Evolutionary conservation across 2,113 vertebrate genomes (phyloP).

Genomic region (Scartelaos histophorus): DNA sequence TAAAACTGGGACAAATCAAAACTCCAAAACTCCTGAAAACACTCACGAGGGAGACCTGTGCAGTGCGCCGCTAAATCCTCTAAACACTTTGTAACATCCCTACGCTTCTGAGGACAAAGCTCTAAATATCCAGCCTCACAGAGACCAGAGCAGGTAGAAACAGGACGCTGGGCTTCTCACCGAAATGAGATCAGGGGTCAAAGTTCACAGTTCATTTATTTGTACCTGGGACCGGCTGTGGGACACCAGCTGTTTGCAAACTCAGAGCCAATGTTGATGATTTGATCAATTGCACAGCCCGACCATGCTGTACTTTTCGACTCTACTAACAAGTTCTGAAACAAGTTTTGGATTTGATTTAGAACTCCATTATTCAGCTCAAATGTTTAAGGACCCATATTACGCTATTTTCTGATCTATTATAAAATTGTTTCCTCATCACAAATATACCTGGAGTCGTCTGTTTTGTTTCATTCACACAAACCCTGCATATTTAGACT

Average conservation of each 20-base stretch:
- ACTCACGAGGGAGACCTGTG: neutral
- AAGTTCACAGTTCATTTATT: constrained; percentile 15
- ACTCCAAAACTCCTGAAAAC: constrained; percentile 10
- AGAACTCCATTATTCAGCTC: too few species aligned
- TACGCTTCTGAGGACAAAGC: constrained; percentile 16
- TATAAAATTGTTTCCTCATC: too few species aligned
- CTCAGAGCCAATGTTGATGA: neutral
- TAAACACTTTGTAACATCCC: constrained; percentile 7
- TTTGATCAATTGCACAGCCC: too few species aligned
- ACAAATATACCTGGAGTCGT: too few species aligned
- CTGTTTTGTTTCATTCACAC: too few species aligned
- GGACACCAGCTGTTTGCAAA: constrained; percentile 8
- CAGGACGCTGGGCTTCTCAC: constrained; percentile 2
- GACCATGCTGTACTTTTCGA: too few species aligned
- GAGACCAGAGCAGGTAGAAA: constrained; percentile 8
- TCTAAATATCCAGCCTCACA: neutral
- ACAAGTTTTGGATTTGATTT: neutral
- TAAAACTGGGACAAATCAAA: constrained; percentile 37
- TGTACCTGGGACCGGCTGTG: constrained; percentile 3
- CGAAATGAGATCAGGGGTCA: constrained; percentile 7
- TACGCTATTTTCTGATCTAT: too few species aligned
- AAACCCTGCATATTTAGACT: too few species aligned
- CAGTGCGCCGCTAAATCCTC: constrained; percentile 16
- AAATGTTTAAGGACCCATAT: too few species aligned
- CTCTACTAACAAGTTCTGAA: neutral